Evolutionary conservation across 1,140 invertebrate species (phyloP).

Genomic region (Colletes gigas): DNA sequence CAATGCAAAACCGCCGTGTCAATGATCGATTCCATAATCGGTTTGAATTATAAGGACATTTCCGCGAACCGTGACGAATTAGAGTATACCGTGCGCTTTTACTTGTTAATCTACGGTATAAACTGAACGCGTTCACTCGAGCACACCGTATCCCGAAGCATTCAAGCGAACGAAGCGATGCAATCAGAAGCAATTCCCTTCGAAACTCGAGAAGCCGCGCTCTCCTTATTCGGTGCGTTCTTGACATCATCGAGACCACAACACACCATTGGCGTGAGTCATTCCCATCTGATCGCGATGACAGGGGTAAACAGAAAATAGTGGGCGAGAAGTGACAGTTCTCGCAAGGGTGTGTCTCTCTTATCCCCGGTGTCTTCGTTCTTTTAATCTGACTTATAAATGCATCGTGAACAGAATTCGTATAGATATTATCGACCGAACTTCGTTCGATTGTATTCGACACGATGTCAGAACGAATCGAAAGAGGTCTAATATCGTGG

Average conservation of each 20-base stretch:
- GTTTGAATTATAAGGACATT: background rate
- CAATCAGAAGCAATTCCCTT: constrained; percentile 44
- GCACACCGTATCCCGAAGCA: constrained; percentile 19
- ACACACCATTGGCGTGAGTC: constrained; percentile 51
- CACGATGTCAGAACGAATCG: background rate
- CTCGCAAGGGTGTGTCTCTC: constrained; percentile 60
- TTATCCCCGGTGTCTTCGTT: constrained; percentile 11
- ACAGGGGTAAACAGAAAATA: constrained; percentile 3
- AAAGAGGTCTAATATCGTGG: background rate
- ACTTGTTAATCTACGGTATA: constrained; percentile 26
- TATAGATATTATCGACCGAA: background rate
- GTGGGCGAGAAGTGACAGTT: background rate
- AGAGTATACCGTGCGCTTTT: constrained; percentile 10
- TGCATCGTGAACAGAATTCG: background rate
- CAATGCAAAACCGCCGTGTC: too few relatives aligned
- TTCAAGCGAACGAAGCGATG: constrained; percentile 19
- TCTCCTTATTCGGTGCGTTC: constrained; percentile 70
- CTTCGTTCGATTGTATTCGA: background rate
- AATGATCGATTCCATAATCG: background rate
- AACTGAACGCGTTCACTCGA: constrained; percentile 37
- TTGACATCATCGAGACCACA: constrained; percentile 60
- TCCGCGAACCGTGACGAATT: background rate
- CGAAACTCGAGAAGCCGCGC: constrained; percentile 44
- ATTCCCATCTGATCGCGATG: constrained; percentile 63
- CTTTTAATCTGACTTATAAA: background rate